Evolutionary conservation across 2,888 invertebrate genomes (phyloP).

Genomic region (Caenorhabditis becei): DNA sequence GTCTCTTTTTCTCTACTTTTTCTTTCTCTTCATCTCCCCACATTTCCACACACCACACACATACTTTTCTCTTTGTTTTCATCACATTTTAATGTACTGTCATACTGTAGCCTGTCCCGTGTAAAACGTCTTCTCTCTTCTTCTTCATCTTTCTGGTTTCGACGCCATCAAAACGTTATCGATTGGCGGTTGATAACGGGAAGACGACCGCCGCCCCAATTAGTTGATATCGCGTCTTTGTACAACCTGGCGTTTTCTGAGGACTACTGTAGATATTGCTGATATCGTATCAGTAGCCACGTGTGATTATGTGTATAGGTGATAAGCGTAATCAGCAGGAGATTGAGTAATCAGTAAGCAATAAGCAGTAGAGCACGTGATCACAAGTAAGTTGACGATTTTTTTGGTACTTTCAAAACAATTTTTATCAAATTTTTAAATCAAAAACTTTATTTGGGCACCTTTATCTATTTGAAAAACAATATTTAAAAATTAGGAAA

Average conservation of each 20-base stretch:
- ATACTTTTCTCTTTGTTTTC: neutral
- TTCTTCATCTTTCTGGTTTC: neutral
- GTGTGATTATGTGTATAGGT: no score
- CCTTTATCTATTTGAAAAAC: no score
- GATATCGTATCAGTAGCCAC: no score
- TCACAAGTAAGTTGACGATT: no score
- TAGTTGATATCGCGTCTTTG: neutral
- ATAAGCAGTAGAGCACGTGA: no score
- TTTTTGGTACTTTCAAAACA: no score
- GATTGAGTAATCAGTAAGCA: no score
- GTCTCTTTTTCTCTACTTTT: neutral
- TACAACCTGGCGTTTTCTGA: no score
- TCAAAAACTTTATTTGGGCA: no score
- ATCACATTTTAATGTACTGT: neutral
- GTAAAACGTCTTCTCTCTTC: neutral
- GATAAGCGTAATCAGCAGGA: no score
- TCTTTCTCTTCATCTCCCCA: neutral
- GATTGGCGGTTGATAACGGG: neutral
- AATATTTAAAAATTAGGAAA: no score
- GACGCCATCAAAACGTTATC: neutral
- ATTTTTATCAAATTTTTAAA: no score
- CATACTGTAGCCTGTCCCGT: constrained; percentile 2
- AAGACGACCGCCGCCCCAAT: neutral
- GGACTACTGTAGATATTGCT: neutral
- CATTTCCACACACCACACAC: constrained; percentile 4